These are phyloP conservation scores for Poecile montanus DNA, from an alignment of 2,797 vertebrate genomes.

Conservation along the genomic window DNA sequence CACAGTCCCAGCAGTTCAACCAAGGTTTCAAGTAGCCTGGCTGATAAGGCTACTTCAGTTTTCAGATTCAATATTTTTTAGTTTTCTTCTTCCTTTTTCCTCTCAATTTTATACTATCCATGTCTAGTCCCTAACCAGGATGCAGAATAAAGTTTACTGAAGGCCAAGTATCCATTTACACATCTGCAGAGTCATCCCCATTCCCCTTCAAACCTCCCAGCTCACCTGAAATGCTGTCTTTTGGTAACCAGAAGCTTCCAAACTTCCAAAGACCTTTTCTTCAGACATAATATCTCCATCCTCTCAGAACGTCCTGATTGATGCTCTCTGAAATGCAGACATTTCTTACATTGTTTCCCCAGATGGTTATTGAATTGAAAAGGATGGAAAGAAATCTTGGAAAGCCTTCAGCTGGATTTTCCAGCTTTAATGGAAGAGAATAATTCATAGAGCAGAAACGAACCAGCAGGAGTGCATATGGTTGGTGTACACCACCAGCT, in stretches of 20 bases:
- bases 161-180: not conserved
- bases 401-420: not conserved
- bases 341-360: not conserved
- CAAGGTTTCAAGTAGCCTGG: not conserved
- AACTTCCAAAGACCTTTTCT: not conserved
- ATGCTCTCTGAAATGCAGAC: not conserved
- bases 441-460: not conserved
- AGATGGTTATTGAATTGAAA: not conserved
- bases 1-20: not conserved
- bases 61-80: not conserved
- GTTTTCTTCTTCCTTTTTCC: not conserved
- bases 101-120: not conserved
- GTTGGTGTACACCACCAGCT: not conserved
- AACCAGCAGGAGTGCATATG: not conserved
- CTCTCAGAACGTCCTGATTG: not conserved
- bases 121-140: not conserved
- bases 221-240: not conserved
- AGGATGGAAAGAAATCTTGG: not conserved
- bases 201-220: not conserved
- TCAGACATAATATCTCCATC: not conserved
- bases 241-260: not conserved
- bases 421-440: not conserved
- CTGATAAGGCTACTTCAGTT: not conserved
- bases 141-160: not conserved
- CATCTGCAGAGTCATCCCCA: not conserved